Evolutionary conservation across 2,797 vertebrate species (phyloP).

Genomic region (Vipera latastei): DNA sequence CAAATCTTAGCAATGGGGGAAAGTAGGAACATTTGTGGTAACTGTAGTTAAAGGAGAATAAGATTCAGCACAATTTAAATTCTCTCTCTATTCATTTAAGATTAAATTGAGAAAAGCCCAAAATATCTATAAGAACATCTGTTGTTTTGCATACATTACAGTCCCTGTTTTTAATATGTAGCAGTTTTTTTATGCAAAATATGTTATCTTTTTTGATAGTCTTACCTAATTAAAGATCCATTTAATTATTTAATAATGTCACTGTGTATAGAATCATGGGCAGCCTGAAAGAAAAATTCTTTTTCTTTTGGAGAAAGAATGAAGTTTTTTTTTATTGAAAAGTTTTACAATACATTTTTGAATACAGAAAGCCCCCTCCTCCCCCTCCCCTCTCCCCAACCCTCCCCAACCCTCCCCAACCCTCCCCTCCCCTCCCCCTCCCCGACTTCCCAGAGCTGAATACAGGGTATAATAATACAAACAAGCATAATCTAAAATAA

Average conservation of each 20-base stretch:
- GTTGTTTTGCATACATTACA: not conserved
- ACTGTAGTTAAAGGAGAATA: not conserved
- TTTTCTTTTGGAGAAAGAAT: no score
- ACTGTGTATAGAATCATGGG: not conserved
- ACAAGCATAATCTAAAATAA: no score
- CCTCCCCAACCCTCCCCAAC: no score
- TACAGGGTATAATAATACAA: no score
- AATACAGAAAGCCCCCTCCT: no score
- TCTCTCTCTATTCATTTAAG: not conserved
- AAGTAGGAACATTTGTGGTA: not conserved
- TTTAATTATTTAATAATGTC: not conserved
- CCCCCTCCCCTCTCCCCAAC: no score
- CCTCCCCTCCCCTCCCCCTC: no score
- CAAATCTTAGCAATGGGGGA: not conserved
- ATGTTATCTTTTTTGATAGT: not conserved
- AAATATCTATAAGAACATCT: not conserved
- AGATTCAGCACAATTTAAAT: not conserved
- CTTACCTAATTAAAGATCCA: not conserved
- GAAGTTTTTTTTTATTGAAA: not conserved
- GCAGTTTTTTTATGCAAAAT: not conserved
- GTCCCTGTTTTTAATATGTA: not conserved
- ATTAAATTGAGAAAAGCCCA: not conserved
- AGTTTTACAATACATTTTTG: no score
- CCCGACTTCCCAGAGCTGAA: no score
- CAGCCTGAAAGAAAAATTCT: no score